Evolutionary conservation across 2,797 vertebrate species (phyloP), one percentile per base, ranked within the genome.

Genomic region (Furcifer pardalis): DNA sequence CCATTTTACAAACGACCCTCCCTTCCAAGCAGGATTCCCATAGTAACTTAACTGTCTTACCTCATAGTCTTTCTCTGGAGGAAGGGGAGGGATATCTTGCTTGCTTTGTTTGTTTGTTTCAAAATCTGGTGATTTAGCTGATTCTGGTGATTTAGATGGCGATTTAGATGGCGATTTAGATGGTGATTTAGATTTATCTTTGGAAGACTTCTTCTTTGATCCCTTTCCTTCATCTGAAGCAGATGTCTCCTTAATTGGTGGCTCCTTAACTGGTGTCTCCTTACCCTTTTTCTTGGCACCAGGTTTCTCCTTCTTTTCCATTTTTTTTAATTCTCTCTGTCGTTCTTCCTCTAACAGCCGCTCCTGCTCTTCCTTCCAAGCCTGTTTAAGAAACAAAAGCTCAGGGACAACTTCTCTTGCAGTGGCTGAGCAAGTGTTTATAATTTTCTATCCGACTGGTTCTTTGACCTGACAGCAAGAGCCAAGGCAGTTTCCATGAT

Each of bases 361-460:
- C 0, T 97, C 95, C 88, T 97, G 97, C 75, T 97, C 96, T 82
- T 96, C 83, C 91, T 96, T 98, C 97, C 97, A 97, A 27, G 98
- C 98, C 98, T 99, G 81, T 15, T 12, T 32, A 74, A 88, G 89
- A 49, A 13, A 87, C 7, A 56, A 81, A 62, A 12, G 15, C 17
- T 46, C 52, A 76, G n/a, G 13, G 15, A 37, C 59, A 59, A 56
- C 63, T 52, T 19, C n/a, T 32, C 2, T 32, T 7, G 46, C 13
- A 49, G 19, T 5, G 1, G 52, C 3, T 56, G 52, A 56, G 52
- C 17, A 56, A 19, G 52, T 19, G 52, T 21, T 56, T 56, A 56
- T 5, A 56, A 3, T 56, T 56, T 56, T 17, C 4, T 56, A 19
- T 56, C 21, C 52, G 15, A 56, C n/a, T 56, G 52, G 52, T 19